A percentile compares a stretch with the other conserved stretches of the same genome.
phyloP scores from a whole-genome alignment of 2,113 vertebrate genomes.

The Cephalopholis sonnerati region DNA sequence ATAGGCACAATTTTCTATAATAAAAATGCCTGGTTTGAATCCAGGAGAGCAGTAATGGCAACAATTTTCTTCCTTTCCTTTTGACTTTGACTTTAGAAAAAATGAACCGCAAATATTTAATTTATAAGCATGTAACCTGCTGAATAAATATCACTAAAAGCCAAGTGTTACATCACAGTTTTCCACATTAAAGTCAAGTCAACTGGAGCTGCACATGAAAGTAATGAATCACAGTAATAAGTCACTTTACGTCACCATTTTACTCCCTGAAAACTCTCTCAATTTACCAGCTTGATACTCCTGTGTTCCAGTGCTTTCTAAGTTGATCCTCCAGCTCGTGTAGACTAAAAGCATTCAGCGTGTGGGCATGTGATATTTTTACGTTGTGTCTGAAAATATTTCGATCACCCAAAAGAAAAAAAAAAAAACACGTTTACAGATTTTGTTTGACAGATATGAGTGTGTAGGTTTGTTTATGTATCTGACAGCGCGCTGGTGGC shows the following conservation, averaged over 20 bases:
- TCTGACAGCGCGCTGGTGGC: slow-evolving; percentile 39
- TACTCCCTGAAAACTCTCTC: not conserved
- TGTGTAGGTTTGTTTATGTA: slow-evolving; percentile 67
- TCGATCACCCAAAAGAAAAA: not conserved
- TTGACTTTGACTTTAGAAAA: not conserved
- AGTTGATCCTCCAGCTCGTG: slow-evolving; percentile 24
- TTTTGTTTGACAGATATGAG: slow-evolving; percentile 39
- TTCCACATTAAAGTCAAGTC: slow-evolving; percentile 6
- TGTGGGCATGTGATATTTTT: slow-evolving; percentile 56
- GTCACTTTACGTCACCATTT: slow-evolving; percentile 1
- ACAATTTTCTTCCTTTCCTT: not conserved
- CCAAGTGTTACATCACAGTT: slow-evolving; percentile 16
- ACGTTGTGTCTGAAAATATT: slow-evolving; percentile 44
- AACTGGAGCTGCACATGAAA: slow-evolving; percentile 8
- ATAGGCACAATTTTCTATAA: not conserved
- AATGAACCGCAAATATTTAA: not conserved
- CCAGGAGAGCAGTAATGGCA: not conserved
- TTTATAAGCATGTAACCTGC: not conserved
- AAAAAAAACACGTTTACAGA: slow-evolving; percentile 17
- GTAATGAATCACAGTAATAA: slow-evolving; percentile 20
- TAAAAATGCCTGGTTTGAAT: slow-evolving; percentile 2
- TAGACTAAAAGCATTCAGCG: slow-evolving; percentile 21
- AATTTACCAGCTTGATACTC: slow-evolving; percentile 5
- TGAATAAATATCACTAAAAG: slow-evolving; percentile 1
- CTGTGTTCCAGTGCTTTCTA: slow-evolving; percentile 20